phyloP scores from a whole-genome alignment of 2,888 invertebrate species.

The Synergus laeviventris region DNA sequence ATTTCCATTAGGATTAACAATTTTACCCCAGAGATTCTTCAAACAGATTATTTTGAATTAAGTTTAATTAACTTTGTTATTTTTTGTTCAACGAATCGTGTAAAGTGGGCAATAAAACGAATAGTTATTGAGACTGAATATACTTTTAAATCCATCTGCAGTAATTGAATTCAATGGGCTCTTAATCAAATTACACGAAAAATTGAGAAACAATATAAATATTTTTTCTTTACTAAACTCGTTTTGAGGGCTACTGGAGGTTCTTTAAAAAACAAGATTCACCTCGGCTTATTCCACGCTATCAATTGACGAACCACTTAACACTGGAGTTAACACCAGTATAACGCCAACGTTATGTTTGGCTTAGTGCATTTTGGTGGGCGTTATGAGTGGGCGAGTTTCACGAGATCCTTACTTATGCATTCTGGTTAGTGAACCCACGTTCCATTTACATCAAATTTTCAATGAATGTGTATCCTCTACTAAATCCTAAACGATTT shows the following conservation, averaged over 20 bases:
- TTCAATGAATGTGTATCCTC: slow-evolving; percentile 19
- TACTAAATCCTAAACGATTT: slow-evolving; percentile 12
- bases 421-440: slow-evolving; percentile 27
- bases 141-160: too few relatives aligned
- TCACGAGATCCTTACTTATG: slow-evolving; percentile 33
- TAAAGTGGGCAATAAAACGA: too few relatives aligned
- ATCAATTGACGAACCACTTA: slow-evolving; percentile 60
- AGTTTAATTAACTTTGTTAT: neutral
- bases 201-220: slow-evolving; percentile 2
- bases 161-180: too few relatives aligned
- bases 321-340: slow-evolving; percentile 56
- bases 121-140: too few relatives aligned
- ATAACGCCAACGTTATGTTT: slow-evolving; percentile 31
- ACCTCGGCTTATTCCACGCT: slow-evolving; percentile 1
- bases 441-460: neutral
- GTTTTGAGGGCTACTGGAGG: slow-evolving; percentile 29
- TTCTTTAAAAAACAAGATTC: slow-evolving; percentile 3
- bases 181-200: too few relatives aligned
- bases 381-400: slow-evolving; percentile 31
- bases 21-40: neutral
- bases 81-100: too few relatives aligned
- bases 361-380: slow-evolving; percentile 29
- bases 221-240: slow-evolving; percentile 33
- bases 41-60: neutral
- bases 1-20: slow-evolving; percentile 12